phyloP scores from a whole-genome alignment of 2,113 vertebrate species.

The Cyprichromis sp. region DNA sequence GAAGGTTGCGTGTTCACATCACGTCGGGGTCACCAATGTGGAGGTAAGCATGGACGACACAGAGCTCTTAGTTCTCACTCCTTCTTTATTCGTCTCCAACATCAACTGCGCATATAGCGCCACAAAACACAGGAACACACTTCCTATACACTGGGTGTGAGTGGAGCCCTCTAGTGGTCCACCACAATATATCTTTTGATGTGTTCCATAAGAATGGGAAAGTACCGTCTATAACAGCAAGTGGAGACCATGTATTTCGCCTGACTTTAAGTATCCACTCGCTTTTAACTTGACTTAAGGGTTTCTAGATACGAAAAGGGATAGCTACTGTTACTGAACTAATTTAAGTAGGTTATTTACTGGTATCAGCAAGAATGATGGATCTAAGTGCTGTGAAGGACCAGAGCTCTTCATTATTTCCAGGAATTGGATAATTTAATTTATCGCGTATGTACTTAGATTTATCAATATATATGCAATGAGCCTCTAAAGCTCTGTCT shows the following conservation, averaged over 20 bases:
- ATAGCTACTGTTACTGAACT: constrained; percentile 1
- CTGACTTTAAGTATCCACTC: not conserved
- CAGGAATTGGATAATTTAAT: constrained; percentile 43
- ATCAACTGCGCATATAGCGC: too few relatives aligned
- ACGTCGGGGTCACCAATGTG: too few relatives aligned
- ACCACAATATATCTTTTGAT: not conserved
- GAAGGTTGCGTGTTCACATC: too few relatives aligned
- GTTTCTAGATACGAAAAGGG: not conserved
- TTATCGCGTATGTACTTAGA: constrained; percentile 1
- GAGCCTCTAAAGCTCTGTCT: constrained; percentile 24
- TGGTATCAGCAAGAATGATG: constrained; percentile 30
- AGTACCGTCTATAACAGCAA: not conserved
- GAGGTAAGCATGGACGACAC: too few relatives aligned
- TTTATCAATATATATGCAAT: constrained; percentile 59
- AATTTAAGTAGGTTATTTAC: constrained; percentile 40
- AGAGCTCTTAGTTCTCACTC: too few relatives aligned
- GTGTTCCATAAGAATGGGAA: not conserved
- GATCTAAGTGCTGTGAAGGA: constrained; percentile 17
- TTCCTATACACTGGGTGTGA: too few relatives aligned
- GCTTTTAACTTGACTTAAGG: not conserved
- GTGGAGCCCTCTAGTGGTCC: too few relatives aligned
- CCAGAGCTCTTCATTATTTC: constrained; percentile 49
- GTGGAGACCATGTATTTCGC: not conserved
- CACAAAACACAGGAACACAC: too few relatives aligned
- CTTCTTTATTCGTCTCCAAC: too few relatives aligned